Evolutionary conservation across 2,797 vertebrate genomes (phyloP).

Genomic region (Fistularia commersonii): DNA sequence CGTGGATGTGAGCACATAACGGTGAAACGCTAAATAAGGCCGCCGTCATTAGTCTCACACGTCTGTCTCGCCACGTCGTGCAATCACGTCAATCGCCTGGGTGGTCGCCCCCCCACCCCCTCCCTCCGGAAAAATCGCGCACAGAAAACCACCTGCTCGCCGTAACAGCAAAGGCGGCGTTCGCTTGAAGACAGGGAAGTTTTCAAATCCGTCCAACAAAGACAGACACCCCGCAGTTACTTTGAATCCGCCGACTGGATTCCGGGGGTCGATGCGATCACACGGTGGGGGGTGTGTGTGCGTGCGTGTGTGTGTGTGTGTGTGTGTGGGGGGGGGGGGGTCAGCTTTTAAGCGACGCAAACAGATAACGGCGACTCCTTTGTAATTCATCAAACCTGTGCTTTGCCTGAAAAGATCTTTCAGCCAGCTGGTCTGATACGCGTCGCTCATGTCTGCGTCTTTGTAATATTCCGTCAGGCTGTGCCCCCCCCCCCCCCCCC

Average conservation of each 20-base stretch:
- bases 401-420: constrained; percentile 34
- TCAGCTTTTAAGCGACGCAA: constrained; percentile 26
- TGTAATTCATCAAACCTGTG: constrained; percentile 41
- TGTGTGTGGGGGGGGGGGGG: no score
- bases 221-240: constrained; percentile 13
- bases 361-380: constrained; percentile 33
- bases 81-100: constrained; percentile 39
- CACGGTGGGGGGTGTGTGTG: no score
- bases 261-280: no score
- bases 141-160: constrained; percentile 52
- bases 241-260: no score
- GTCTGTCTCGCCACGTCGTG: constrained; percentile 58
- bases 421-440: constrained; percentile 41
- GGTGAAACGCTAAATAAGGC: constrained; percentile 28
- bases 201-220: constrained; percentile 3
- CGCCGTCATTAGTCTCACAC: constrained; percentile 33
- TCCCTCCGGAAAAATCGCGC: constrained; percentile 43
- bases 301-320: no score
- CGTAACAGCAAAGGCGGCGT: constrained; percentile 17
- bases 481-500: no score
- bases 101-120: no score
- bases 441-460: constrained; percentile 30
- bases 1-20: constrained; percentile 19
- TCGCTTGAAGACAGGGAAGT: constrained; percentile 14
- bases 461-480: constrained; percentile 26